phyloP scores from a whole-genome alignment of 2,797 vertebrate species.

The Sparus aurata region DNA sequence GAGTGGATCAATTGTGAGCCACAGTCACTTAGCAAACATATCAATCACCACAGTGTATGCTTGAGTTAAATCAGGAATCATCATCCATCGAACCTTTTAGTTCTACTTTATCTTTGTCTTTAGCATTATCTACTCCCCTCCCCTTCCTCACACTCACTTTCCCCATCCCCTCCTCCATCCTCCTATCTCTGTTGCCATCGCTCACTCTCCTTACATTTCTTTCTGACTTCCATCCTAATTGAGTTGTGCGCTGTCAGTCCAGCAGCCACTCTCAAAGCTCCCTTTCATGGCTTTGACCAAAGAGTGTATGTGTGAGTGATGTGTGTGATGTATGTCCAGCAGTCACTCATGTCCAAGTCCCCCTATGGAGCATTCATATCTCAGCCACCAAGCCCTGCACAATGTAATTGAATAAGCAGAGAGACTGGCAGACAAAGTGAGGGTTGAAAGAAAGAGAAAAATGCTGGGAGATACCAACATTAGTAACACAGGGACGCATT shows the following conservation, averaged over 20 bases:
- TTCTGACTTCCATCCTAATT: constrained; percentile 72
- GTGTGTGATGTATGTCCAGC: constrained; percentile 78
- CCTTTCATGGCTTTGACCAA: constrained; percentile 69
- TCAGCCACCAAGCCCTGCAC: constrained; percentile 63
- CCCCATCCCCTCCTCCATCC: not conserved
- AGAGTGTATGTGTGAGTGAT: constrained; percentile 71
- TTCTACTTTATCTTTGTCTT: not conserved
- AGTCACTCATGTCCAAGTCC: constrained; percentile 70
- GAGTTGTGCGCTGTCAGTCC: constrained; percentile 74
- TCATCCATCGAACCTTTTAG: not conserved
- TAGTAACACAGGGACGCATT: constrained; percentile 22
- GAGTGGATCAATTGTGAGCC: too few species aligned
- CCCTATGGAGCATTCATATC: constrained; percentile 70
- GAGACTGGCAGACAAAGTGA: constrained; percentile 54
- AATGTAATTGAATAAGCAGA: constrained; percentile 67
- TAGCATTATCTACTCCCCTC: not conserved
- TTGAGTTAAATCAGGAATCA: not conserved
- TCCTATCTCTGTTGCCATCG: constrained; percentile 52
- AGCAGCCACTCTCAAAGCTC: constrained; percentile 60
- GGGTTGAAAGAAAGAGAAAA: constrained; percentile 44
- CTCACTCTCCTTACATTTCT: constrained; percentile 67
- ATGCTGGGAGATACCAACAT: constrained; percentile 55
- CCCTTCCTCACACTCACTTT: not conserved
- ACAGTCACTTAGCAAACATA: not conserved
- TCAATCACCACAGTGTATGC: not conserved